Evolutionary conservation across 1,140 invertebrate species (phyloP).

Genomic region (Brachionus angularis): DNA sequence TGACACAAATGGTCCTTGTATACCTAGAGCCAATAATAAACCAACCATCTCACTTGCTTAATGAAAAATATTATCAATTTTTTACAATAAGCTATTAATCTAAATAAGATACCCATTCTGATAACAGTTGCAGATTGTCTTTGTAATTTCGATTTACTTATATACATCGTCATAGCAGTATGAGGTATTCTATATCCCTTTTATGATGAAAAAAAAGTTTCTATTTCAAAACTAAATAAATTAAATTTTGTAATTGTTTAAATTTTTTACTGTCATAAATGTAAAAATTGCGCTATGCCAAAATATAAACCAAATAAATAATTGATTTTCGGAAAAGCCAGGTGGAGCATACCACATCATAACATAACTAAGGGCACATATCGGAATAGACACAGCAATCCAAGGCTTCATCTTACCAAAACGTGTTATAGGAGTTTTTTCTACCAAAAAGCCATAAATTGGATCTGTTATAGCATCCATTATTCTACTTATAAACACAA

Average conservation of each 20-base stretch:
- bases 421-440: constrained; percentile 19
- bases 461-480: constrained; percentile 39
- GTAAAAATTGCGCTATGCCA: constrained; percentile 23
- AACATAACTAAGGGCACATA: constrained; percentile 9
- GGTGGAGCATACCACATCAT: constrained; percentile 34
- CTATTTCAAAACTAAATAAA: too few species aligned
- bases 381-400: constrained; percentile 29
- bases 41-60: constrained; percentile 39
- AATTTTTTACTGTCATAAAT: background rate
- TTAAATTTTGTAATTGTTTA: too few species aligned
- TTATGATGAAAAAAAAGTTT: too few species aligned
- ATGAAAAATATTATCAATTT: background rate
- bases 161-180: constrained; percentile 35
- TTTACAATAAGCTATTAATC: background rate
- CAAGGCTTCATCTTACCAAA: constrained; percentile 43
- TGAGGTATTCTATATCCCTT: constrained; percentile 42
- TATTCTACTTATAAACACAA: constrained; percentile 32
- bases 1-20: constrained; percentile 37
- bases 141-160: constrained; percentile 24
- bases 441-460: constrained; percentile 19
- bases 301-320: constrained; percentile 32
- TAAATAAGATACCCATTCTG: constrained; percentile 22
- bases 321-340: constrained; percentile 35
- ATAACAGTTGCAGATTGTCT: constrained; percentile 15
- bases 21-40: constrained; percentile 1